Evolutionary conservation across 2,113 vertebrate genomes (phyloP).

Genomic region (Trichomycterus rosablanca): DNA sequence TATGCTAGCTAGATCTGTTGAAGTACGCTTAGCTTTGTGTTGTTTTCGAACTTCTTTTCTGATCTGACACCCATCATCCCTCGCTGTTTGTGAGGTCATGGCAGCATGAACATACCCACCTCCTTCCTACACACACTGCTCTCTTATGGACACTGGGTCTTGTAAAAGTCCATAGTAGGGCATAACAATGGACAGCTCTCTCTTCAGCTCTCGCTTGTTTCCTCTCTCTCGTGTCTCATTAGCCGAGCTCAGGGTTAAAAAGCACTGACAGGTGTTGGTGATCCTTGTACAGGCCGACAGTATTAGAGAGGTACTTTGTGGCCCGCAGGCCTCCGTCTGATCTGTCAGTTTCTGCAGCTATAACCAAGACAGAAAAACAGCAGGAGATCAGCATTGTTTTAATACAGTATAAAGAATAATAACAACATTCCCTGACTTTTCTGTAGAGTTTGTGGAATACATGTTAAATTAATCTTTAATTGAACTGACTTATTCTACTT

Average conservation of each 20-base stretch:
- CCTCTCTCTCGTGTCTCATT: conserved; percentile 41
- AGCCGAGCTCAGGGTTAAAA: conserved; percentile 34
- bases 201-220: not conserved
- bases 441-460: no score
- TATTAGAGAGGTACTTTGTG: conserved; percentile 5
- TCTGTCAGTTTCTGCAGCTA: conserved; percentile 25
- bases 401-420: not conserved
- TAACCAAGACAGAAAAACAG: not conserved
- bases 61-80: not conserved
- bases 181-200: conserved; percentile 17
- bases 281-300: conserved; percentile 10
- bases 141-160: not conserved
- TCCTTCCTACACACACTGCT: not conserved
- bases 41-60: not conserved
- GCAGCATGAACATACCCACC: conserved; percentile 5
- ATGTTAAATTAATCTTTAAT: no score
- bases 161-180: conserved; percentile 12
- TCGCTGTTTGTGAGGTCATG: conserved; percentile 12
- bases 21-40: not conserved
- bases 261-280: conserved; percentile 37
- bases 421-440: not conserved
- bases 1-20: no score
- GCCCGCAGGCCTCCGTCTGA: conserved; percentile 8
- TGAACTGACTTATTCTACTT: no score
- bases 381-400: not conserved